phyloP scores from a whole-genome alignment of 2,113 vertebrate species.

The Myiozetetes cayanensis region DNA sequence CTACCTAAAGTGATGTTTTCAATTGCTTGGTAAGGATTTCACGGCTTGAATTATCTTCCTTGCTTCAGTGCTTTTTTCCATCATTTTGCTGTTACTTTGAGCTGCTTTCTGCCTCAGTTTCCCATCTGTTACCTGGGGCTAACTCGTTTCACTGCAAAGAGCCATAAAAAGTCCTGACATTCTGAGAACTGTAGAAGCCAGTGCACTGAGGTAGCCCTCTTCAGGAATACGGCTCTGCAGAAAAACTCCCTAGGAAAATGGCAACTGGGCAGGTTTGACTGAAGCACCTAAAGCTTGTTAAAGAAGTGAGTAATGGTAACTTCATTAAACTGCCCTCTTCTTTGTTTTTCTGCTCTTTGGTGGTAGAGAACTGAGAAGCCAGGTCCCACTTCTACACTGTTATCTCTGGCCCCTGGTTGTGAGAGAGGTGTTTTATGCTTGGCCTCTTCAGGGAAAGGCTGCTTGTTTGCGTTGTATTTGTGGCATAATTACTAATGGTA shows the following conservation, averaged over 20 bases:
- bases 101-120: slow-evolving; percentile 3
- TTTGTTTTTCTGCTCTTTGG: not conserved
- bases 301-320: not conserved
- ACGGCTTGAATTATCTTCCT: not conserved
- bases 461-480: slow-evolving; percentile 70
- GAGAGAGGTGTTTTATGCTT: slow-evolving; percentile 3
- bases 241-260: not conserved
- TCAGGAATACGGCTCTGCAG: not conserved
- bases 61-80: not conserved
- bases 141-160: not conserved
- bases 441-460: slow-evolving; percentile 1
- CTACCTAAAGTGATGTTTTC: not conserved
- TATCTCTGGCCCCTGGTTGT: not conserved
- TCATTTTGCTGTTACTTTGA: not conserved
- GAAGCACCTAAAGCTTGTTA: not conserved
- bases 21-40: not conserved
- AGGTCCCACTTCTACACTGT: not conserved
- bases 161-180: not conserved
- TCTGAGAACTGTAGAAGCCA: not conserved
- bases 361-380: not conserved
- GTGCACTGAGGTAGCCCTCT: not conserved
- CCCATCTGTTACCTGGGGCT: not conserved
- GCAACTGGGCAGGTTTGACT: not conserved
- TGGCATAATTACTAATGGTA: slow-evolving; percentile 72
- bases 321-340: not conserved